Base-by-base conservation (phyloP, 2,113 vertebrate genomes). In the Antechinus stuartii region DNA sequence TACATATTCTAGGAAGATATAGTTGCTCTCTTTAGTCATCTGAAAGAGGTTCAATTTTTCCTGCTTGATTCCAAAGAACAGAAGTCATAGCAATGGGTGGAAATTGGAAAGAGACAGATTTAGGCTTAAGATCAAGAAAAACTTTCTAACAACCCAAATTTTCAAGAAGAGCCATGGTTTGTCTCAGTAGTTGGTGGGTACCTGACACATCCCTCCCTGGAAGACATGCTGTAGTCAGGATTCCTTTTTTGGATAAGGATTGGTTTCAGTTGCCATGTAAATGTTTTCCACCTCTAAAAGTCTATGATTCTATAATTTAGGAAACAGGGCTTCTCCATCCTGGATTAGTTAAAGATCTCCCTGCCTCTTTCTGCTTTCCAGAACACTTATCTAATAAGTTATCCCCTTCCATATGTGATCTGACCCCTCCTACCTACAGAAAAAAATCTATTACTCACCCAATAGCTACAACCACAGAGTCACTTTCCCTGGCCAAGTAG, bases 401-500 rank as follows among this genome's bases (percentile, higher is more conserved):
- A 47, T 56, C 8, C 57, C 57, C 49, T 54, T 16, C 0, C 1
- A 3, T 2, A 7, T 23, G 27, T 49, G 19, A 52, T 8, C n/a
- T 1, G 30, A 68, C 57, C 16, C 24, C 90, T 24, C 56, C 11
- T 24, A 52, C 4, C 22, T 19, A 27, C 25, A 30, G 56, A 12
- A 35, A 52, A 49, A 68, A 30, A 68, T 26, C 35, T 8, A n/a
- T 89, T 12, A 52, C 95, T 90, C 96, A 97, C 97, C 97, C 97
- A 35, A 97, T 96, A 27, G 95, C 97, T 26, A 97, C 91, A 84
- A 97, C 95, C 93, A 97, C 93, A 0, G 94, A 93, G 84, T 96
- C 61, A 6, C 94, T 97, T 56, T 97, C 95, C 93, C 97, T 97
- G 97, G 96, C 92, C 11, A 98, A 55, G 55, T 93, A 30, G 54